Conservation (phyloP, 2,113 vertebrate species). For the Hemiscyllium ocellatum region DNA sequence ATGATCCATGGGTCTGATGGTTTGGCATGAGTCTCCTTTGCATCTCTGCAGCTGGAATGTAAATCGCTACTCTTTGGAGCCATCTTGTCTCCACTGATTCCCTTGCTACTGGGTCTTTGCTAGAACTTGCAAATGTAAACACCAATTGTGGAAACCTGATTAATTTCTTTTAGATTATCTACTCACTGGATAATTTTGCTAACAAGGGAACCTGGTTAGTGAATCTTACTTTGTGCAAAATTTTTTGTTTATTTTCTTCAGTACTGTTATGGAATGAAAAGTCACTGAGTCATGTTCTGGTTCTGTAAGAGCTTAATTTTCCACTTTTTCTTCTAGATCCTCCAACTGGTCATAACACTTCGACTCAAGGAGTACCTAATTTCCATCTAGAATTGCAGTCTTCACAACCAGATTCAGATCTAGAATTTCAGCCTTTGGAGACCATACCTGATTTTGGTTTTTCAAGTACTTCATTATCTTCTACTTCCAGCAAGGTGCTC, state of each 20-base stretch:
- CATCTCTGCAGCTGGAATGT: too few relatives aligned
- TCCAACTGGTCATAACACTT: constrained; percentile 45
- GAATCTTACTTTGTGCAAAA: not conserved
- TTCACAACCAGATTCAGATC: constrained; percentile 25
- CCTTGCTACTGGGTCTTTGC: too few relatives aligned
- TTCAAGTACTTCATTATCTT: constrained; percentile 43
- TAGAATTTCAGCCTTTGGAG: constrained; percentile 54
- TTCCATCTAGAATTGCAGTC: constrained; percentile 43
- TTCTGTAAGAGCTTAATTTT: not conserved
- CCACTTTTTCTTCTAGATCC: constrained; percentile 42
- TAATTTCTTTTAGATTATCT: not conserved
- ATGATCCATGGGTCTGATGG: too few relatives aligned
- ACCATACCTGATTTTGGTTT: constrained; percentile 47
- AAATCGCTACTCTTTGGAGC: too few relatives aligned
- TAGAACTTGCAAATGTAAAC: too few relatives aligned
- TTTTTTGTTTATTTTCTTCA: not conserved
- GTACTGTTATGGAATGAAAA: not conserved
- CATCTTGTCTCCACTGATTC: too few relatives aligned
- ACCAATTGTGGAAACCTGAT: too few relatives aligned
- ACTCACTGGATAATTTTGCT: not conserved
- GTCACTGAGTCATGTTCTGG: not conserved
- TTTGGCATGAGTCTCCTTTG: too few relatives aligned
- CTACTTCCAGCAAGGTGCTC: constrained; percentile 28
- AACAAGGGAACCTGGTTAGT: not conserved
- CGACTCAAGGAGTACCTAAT: constrained; percentile 46